Evolutionary conservation across 2,113 vertebrate species (phyloP).

Genomic region (Rhineura floridana): DNA sequence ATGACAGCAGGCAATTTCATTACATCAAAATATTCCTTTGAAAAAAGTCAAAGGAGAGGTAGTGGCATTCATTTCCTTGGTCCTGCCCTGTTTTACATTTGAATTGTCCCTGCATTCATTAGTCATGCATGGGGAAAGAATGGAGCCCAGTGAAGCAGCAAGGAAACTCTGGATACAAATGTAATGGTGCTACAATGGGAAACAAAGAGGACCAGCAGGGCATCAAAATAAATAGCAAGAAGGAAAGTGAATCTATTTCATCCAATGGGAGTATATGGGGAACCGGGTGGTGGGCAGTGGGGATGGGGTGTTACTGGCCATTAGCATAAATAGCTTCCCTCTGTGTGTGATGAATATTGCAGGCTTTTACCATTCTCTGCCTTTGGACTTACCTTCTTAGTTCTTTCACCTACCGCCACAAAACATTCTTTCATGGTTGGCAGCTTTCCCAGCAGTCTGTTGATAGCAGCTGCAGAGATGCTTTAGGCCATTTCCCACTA

Average conservation of each 20-base stretch:
- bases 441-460: neutral
- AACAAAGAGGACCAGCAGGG: neutral
- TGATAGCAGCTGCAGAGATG: conserved; percentile 21
- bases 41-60: neutral
- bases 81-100: conserved; percentile 26
- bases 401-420: neutral
- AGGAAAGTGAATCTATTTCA: conserved; percentile 16
- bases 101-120: conserved; percentile 21
- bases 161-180: conserved; percentile 13
- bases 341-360: neutral
- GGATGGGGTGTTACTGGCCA: neutral
- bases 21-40: conserved; percentile 24
- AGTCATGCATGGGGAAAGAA: neutral
- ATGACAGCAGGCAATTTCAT: neutral
- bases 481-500: conserved; percentile 35
- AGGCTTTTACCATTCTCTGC: neutral
- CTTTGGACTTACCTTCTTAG: neutral
- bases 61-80: conserved; percentile 5
- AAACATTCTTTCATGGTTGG: conserved; percentile 28
- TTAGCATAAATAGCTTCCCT: neutral
- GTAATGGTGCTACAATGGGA: neutral
- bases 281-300: too few species aligned
- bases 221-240: neutral
- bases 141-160: neutral
- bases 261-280: neutral